Evolutionary conservation across 1,140 invertebrate genomes (phyloP).

Genomic region (Orius laevigatus): DNA sequence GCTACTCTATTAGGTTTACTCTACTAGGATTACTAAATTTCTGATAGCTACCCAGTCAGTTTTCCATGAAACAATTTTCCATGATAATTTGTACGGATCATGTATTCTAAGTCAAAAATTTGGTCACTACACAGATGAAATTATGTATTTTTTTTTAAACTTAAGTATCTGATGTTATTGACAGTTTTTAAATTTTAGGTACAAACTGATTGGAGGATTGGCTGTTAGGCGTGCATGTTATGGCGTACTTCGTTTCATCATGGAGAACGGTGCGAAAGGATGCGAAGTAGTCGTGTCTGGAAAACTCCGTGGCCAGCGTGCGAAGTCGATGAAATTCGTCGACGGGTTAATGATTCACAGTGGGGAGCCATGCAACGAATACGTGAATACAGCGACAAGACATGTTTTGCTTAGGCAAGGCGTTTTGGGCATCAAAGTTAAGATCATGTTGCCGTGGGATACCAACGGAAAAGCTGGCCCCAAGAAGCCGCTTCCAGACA

Average conservation of each 20-base stretch:
- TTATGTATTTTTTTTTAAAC: too few relatives aligned
- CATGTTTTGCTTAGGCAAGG: slow-evolving; percentile 94
- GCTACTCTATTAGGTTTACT: too few relatives aligned
- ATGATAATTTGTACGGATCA: too few relatives aligned
- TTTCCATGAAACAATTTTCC: too few relatives aligned
- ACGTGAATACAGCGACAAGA: slow-evolving; percentile 92
- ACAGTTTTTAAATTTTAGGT: slow-evolving; percentile 29
- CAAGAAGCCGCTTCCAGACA: slow-evolving; percentile 91
- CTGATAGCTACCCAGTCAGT: too few relatives aligned
- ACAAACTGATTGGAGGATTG: slow-evolving; percentile 93
- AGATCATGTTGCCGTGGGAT: slow-evolving; percentile 99
- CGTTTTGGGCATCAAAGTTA: slow-evolving; percentile 85
- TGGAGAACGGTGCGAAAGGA: slow-evolving; percentile 93
- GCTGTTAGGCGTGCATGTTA: slow-evolving; percentile 90
- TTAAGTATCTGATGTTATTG: too few relatives aligned
- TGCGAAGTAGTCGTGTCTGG: slow-evolving; percentile 98
- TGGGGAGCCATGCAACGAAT: slow-evolving; percentile 95
- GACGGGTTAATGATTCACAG: slow-evolving; percentile 99
- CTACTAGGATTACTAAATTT: too few relatives aligned
- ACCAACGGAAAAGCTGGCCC: slow-evolving; percentile 92
- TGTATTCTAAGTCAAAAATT: too few relatives aligned
- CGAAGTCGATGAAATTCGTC: slow-evolving; percentile 99
- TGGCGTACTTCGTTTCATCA: slow-evolving; percentile 97
- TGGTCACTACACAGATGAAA: too few relatives aligned
- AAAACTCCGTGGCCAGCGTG: slow-evolving; percentile 94